Evolutionary conservation across 2,797 vertebrate genomes (phyloP), one percentile per base, ranked within the genome.

Genomic region (Sebastolobus altivelis): DNA sequence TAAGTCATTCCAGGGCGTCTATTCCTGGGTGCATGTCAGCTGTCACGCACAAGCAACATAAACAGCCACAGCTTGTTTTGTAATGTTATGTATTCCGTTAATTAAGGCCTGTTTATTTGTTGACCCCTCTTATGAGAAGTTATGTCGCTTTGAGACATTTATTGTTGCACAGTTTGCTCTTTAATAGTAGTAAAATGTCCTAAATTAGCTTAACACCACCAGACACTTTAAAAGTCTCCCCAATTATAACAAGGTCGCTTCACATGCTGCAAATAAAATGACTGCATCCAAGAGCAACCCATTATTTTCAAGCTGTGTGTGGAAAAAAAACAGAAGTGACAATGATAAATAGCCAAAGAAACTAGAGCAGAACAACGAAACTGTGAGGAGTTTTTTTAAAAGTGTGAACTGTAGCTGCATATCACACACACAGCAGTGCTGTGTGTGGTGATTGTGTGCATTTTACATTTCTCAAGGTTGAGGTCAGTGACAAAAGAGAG

Each of bases 261-360:
- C 70, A 73, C 69, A 81, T 65, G 72, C 74, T 68, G 77, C 68
- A 81, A 91, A 81, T 71, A 65, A 81, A 58, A 80, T 43, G 43
- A 72, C 85, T 73, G 85, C 77, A 73, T 80, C 67, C 14, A 55
- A 80, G 70, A 90, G 80, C 49, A 85, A 33, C 59, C 74, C 59
- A 67, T 85, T 87, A 76, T 88, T 88, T 88, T 82, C 25, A 80
- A 71, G 73, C 77, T 65, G 74, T 55, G 74, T 55, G 67, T 62
- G 27, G 2, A n/a, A 55, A 74, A 52, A 65, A 73, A 71, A 68
- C 43, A 82, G 72, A 69, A 37, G 78, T 91, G 92, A 94, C 93
- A 92, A 75, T 94, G 93, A 95, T 93, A 80, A 94, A 95, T 93
- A 81, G 77, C 80, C 63, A 52, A 55, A 78, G 90, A 94, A 94